Conservation (phyloP, 2,888 invertebrate species). For the Polydrusus pterygomalis region DNA sequence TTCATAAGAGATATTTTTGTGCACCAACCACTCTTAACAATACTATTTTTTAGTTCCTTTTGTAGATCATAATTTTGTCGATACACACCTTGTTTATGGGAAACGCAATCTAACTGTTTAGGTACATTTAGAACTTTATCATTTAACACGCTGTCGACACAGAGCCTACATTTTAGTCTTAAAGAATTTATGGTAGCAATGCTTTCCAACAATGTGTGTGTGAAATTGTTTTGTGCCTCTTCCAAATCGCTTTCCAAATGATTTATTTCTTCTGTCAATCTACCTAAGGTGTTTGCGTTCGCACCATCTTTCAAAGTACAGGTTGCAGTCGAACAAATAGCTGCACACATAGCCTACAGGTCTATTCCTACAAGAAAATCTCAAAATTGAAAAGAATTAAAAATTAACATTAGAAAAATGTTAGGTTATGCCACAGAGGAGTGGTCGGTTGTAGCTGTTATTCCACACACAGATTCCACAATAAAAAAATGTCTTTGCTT, state of each 20-base stretch:
- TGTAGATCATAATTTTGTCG: slow-evolving; percentile 5
- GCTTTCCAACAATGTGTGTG: slow-evolving; percentile 9
- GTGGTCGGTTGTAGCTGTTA: too few species aligned
- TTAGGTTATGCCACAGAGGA: too few species aligned
- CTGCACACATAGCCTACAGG: too few species aligned
- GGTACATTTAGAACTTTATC: not conserved
- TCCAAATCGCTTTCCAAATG: slow-evolving; percentile 14
- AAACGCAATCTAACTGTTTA: not conserved
- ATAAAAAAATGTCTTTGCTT: too few species aligned
- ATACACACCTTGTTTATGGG: not conserved
- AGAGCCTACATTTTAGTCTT: not conserved
- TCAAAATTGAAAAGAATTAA: too few species aligned
- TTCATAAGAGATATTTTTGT: slow-evolving; percentile 33
- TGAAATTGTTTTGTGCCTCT: slow-evolving; percentile 14
- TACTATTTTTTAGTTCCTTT: slow-evolving; percentile 12
- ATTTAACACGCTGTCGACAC: not conserved
- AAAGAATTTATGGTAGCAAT: slow-evolving; percentile 24
- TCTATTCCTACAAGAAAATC: too few species aligned
- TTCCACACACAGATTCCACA: too few species aligned
- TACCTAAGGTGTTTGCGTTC: not conserved
- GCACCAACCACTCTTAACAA: slow-evolving; percentile 13
- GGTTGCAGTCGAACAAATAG: too few species aligned
- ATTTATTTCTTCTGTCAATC: slow-evolving; percentile 2
- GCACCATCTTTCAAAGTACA: not conserved
- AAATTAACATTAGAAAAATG: too few species aligned